These are phyloP conservation scores for Bombylius discolor DNA, from an alignment of 2,888 invertebrate genomes.

Conservation along the genomic window DNA sequence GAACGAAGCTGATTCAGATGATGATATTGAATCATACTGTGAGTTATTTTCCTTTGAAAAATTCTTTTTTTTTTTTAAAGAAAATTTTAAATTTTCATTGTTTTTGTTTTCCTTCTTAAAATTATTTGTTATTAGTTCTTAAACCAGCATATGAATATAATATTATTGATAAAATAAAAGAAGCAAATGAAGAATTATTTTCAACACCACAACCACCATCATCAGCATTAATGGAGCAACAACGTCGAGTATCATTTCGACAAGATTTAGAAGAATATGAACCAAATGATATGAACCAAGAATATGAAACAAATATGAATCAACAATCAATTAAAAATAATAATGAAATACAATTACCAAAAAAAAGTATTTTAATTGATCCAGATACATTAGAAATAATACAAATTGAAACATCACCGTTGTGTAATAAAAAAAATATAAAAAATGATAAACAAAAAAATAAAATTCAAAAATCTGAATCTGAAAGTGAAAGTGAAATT, in stretches of 20 bases:
- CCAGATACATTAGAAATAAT: background rate
- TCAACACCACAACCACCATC: slow-evolving; percentile 14
- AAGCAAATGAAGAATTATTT: slow-evolving; percentile 41
- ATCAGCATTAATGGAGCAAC: background rate
- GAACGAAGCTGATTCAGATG: slow-evolving; percentile 33
- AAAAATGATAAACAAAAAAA: background rate
- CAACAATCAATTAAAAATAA: too few relatives aligned
- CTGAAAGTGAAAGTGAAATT: slow-evolving; percentile 11
- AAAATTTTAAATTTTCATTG: background rate
- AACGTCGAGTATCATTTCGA: slow-evolving; percentile 27
- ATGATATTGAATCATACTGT: slow-evolving; percentile 36
- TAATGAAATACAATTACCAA: background rate
- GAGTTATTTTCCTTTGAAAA: slow-evolving; percentile 19
- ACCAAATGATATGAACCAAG: slow-evolving; percentile 30
- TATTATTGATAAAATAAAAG: slow-evolving; percentile 41
- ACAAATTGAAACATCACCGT: background rate
- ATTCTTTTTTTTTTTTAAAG: background rate
- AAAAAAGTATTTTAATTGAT: background rate
- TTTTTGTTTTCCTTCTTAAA: background rate
- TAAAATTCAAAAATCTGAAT: background rate
- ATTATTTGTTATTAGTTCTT: slow-evolving; percentile 29
- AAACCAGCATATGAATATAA: slow-evolving; percentile 42
- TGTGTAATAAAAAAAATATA: background rate
- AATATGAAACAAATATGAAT: background rate
- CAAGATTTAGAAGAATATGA: slow-evolving; percentile 36